Evolutionary conservation across 2,797 vertebrate species (phyloP), one percentile per base, ranked within the genome.

Genomic region (Jordanella pulchra): DNA sequence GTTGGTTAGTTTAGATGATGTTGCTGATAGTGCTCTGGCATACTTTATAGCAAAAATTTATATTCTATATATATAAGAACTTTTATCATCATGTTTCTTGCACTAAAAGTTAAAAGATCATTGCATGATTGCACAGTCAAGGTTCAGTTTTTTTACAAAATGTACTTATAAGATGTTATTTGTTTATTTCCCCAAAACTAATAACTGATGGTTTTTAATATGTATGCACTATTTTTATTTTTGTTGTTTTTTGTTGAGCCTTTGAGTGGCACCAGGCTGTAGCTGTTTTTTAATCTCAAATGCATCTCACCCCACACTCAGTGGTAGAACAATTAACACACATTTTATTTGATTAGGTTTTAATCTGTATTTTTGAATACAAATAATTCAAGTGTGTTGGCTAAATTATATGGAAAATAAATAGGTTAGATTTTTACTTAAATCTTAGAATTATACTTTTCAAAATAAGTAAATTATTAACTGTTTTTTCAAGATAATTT

Each of bases 1-100:
- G 55, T 67, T 47, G 15, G 4, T 66, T 66, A 45, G 47, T 72
- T 75, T 60, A 63, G 65, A 84, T 69, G 30, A 11, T 42, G 12
- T 76, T 61, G 60, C 3, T 58, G 56, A 82, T 82, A 63, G 55
- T 68, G n/a, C 54, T 73, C 44, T 58, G 53, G 51, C 3, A 27
- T 14, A 25, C 30, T 65, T n/a, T 71, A n/a, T 30, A 28, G 2
- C 10, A 21, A 27, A 3, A 18, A 39, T 53, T 63, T 3, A n/a
- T 35, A 21, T 42, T 32, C 32, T 10, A 3, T 11, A 7, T 35
- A 21, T 32, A 11, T 23, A 23, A 23, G 56, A 23, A 7, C 35
- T 5, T 60, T 58, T 35, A 14, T 35, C 21, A 21, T 9, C 15
- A 56, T 30, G 32, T 11, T 32, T 60, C 10, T 32, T 60, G 3